phyloP scores from a whole-genome alignment of 2,797 vertebrate genomes.

The Centroberyx gerrardi region DNA sequence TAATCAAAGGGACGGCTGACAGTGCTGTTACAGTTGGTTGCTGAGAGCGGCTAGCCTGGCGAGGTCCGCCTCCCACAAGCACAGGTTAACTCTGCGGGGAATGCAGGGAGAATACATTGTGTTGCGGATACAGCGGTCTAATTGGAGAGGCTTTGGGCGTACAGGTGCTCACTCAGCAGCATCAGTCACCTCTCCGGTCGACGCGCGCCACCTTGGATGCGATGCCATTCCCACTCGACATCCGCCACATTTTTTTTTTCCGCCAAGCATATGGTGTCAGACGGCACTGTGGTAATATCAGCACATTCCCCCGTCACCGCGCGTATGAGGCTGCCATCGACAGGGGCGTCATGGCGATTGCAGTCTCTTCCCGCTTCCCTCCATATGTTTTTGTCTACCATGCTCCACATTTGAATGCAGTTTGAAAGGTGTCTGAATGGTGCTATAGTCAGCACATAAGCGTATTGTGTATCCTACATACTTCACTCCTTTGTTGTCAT shows the following conservation, averaged over 20 bases:
- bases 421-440: constrained; percentile 10
- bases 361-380: constrained; percentile 36
- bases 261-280: constrained; percentile 68
- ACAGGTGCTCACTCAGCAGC: constrained; percentile 72
- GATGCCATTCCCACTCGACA: constrained; percentile 61
- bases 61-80: constrained; percentile 19
- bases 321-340: constrained; percentile 48
- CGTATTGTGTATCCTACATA: not conserved
- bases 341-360: constrained; percentile 63
- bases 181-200: constrained; percentile 46
- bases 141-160: constrained; percentile 69
- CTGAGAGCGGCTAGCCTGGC: constrained; percentile 66
- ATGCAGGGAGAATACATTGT: constrained; percentile 22
- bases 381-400: constrained; percentile 26
- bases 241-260: constrained; percentile 56
- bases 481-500: constrained; percentile 4
- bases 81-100: constrained; percentile 56
- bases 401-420: constrained; percentile 33
- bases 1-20: constrained; percentile 77
- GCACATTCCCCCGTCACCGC: constrained; percentile 56
- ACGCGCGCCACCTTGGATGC: constrained; percentile 61
- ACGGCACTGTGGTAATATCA: constrained; percentile 56
- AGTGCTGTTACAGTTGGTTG: constrained; percentile 59
- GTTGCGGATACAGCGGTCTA: constrained; percentile 54
- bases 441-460: constrained; percentile 33